phyloP scores from a whole-genome alignment of 2,797 vertebrate species.

The Anableps anableps region DNA sequence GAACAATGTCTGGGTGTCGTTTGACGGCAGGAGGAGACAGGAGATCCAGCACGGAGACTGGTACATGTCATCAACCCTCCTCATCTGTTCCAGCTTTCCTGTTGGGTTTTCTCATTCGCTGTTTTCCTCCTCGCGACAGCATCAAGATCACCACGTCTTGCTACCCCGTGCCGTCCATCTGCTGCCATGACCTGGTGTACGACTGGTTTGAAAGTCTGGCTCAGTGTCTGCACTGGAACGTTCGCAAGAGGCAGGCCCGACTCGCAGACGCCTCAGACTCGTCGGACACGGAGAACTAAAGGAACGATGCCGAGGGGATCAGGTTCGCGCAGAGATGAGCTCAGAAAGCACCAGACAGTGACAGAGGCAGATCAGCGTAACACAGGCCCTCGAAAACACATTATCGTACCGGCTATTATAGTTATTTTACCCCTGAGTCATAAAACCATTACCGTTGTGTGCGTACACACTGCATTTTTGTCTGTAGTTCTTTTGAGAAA shows the following conservation, averaged over 20 bases:
- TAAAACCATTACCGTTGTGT: not conserved
- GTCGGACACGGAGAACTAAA: conserved; percentile 83
- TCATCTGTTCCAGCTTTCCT: not conserved
- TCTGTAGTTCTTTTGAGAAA: conserved; percentile 11
- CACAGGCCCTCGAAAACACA: conserved; percentile 10
- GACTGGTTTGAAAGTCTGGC: conserved; percentile 89
- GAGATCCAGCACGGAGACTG: conserved; percentile 86
- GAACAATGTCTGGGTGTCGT: conserved; percentile 87
- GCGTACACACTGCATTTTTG: conserved; percentile 1
- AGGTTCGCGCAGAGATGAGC: not conserved
- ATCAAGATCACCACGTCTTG: conserved; percentile 87
- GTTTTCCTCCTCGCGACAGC: conserved; percentile 52
- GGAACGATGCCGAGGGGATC: not conserved
- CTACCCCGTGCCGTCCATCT: conserved; percentile 85
- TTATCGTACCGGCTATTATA: conserved; percentile 1
- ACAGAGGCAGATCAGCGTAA: not conserved
- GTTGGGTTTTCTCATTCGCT: not conserved
- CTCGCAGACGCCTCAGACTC: conserved; percentile 78
- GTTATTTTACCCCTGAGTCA: conserved; percentile 1
- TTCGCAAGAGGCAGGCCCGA: conserved; percentile 83
- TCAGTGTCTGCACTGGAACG: conserved; percentile 87
- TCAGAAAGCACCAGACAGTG: not conserved
- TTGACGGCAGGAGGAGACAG: conserved; percentile 85
- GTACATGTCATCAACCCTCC: conserved; percentile 45
- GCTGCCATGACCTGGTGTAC: conserved; percentile 86